Evolutionary conservation across 2,797 vertebrate genomes (phyloP).

Genomic region (Eutrigla gurnardus): DNA sequence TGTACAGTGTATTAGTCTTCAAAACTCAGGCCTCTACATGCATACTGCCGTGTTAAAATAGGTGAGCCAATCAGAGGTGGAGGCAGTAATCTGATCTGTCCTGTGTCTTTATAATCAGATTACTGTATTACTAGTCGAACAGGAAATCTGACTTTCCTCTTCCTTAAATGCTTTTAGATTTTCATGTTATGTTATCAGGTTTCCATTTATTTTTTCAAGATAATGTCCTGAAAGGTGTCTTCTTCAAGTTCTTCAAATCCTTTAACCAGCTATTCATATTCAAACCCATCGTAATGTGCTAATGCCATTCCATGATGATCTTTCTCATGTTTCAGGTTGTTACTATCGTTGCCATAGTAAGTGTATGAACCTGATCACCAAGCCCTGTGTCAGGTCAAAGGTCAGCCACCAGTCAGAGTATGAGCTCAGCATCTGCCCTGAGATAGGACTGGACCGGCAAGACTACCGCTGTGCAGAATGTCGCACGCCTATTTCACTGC

Average conservation of each 20-base stretch:
- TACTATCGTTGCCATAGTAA: constrained; percentile 98
- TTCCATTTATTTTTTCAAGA: constrained; percentile 1
- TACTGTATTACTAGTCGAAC: background rate
- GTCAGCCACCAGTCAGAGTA: constrained; percentile 98
- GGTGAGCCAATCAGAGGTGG: too few relatives aligned
- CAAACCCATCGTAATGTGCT: background rate
- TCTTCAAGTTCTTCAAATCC: background rate
- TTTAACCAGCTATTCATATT: constrained; percentile 4
- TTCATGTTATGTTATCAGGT: background rate
- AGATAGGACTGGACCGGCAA: constrained; percentile 94
- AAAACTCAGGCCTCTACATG: background rate
- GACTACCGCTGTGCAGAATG: constrained; percentile 97
- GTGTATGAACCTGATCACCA: constrained; percentile 94
- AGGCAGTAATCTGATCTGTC: background rate
- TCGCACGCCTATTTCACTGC: constrained; percentile 91
- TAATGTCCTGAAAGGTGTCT: background rate
- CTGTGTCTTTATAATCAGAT: background rate
- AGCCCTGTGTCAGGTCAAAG: constrained; percentile 94
- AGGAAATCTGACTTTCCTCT: background rate
- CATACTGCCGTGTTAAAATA: too few relatives aligned
- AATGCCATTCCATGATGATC: background rate
- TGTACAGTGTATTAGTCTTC: background rate
- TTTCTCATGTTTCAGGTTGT: constrained; percentile 85
- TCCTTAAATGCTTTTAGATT: background rate
- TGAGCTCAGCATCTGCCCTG: constrained; percentile 96